Evolutionary conservation across 2,888 invertebrate species (phyloP).

Genomic region (Cryptus viduatorius): DNA sequence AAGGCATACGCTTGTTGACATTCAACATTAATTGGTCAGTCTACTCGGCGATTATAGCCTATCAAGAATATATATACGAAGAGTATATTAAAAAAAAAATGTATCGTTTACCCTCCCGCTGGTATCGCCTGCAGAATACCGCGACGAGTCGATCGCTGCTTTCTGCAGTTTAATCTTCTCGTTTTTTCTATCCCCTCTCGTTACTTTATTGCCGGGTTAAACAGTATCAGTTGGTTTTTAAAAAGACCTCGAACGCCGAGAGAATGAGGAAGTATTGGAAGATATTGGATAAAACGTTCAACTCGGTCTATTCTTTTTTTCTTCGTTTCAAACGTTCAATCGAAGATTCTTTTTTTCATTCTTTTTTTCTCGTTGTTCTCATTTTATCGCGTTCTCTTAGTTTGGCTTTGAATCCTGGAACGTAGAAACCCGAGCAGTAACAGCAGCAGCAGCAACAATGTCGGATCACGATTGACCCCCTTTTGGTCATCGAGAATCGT

Average conservation of each 20-base stretch:
- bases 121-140: neutral
- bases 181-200: constrained; percentile 8
- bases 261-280: neutral
- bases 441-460: constrained; percentile 31
- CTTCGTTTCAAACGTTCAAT: constrained; percentile 48
- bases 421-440: constrained; percentile 39
- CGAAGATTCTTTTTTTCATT: constrained; percentile 28
- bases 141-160: constrained; percentile 23
- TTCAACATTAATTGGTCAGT: constrained; percentile 27
- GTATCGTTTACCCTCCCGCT: constrained; percentile 16
- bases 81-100: neutral
- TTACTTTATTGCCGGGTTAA: constrained; percentile 39
- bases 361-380: constrained; percentile 34
- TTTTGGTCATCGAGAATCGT: constrained; percentile 62
- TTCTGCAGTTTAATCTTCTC: constrained; percentile 4
- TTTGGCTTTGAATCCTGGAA: constrained; percentile 8
- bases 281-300: constrained; percentile 40
- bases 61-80: neutral
- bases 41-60: neutral
- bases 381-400: constrained; percentile 20
- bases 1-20: constrained; percentile 4
- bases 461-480: constrained; percentile 68
- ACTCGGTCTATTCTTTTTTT: constrained; percentile 44
- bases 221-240: constrained; percentile 34
- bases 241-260: neutral